Percentiles rank a stretch among this genome's conserved stretches.
Evolutionary conservation across 1,140 invertebrate species (phyloP).

Genomic region (Littorina saxatilis): DNA sequence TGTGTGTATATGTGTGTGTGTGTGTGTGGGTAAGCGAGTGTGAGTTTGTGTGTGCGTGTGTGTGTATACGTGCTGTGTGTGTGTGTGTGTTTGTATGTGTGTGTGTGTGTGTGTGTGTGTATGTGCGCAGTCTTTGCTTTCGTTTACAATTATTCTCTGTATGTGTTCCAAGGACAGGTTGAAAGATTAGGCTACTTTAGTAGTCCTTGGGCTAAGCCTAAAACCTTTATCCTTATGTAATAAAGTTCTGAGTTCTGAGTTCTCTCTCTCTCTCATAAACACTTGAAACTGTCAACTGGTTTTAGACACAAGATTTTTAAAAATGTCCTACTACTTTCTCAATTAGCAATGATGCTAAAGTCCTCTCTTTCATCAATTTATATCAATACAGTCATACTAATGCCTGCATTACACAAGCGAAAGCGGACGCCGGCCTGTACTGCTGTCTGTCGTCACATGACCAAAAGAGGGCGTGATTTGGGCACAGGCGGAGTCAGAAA

Average conservation of each 20-base stretch:
- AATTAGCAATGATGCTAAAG: no score
- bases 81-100: constrained; percentile 2
- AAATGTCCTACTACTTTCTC: no score
- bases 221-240: no score
- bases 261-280: no score
- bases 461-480: constrained; percentile 32
- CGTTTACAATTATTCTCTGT: no score
- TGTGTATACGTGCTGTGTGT: not conserved
- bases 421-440: constrained; percentile 16
- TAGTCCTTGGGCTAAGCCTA: no score
- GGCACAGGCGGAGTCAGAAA: not conserved
- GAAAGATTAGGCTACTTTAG: no score
- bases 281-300: not conserved
- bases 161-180: no score
- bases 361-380: no score
- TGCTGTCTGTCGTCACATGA: not conserved
- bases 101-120: constrained; percentile 18
- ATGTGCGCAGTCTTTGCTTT: not conserved
- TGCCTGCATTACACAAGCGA: not conserved
- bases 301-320: not conserved
- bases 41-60: not conserved
- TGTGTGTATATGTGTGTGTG: constrained; percentile 9
- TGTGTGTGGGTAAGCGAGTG: not conserved
- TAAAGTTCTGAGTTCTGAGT: no score
- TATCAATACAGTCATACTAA: no score